These are phyloP conservation scores for Mormyrops boulengeri DNA, from an alignment of 2,797 vertebrate genomes.

Conservation along the genomic window DNA sequence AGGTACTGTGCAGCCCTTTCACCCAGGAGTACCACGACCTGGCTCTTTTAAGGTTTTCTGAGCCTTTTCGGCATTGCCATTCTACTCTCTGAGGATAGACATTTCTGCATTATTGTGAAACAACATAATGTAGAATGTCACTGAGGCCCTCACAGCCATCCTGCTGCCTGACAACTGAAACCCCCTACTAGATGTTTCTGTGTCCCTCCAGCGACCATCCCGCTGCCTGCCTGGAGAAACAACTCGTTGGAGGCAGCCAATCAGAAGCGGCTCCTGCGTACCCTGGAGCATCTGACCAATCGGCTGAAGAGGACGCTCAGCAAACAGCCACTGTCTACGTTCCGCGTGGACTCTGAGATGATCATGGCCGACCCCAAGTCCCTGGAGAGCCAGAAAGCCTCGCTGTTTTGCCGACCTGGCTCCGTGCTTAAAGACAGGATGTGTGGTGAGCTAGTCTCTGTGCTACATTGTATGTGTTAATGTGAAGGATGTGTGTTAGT, in stretches of 20 bases:
- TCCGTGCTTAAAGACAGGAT: constrained; percentile 87
- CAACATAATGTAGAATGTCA: neutral
- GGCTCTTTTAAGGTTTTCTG: neutral
- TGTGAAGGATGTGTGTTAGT: neutral
- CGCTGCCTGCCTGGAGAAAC: constrained; percentile 83
- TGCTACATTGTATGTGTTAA: neutral
- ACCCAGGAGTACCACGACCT: neutral
- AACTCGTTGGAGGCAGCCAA: constrained; percentile 86
- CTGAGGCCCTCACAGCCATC: neutral
- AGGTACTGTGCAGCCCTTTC: constrained; percentile 58
- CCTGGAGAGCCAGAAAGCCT: constrained; percentile 78
- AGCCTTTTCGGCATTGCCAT: neutral
- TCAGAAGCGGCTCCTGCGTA: constrained; percentile 83
- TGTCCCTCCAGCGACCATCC: constrained; percentile 86
- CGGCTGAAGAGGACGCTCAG: constrained; percentile 82
- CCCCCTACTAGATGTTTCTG: constrained; percentile 22
- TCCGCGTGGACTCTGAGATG: constrained; percentile 82
- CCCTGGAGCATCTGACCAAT: constrained; percentile 86
- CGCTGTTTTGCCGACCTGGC: constrained; percentile 85
- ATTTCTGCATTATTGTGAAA: neutral
- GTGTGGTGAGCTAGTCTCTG: constrained; percentile 75
- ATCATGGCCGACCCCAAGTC: constrained; percentile 87
- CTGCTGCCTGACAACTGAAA: neutral
- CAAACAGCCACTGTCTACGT: constrained; percentile 83
- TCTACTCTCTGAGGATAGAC: neutral